Evolutionary conservation across 1,140 invertebrate species (phyloP), one percentile per base, ranked within the genome.

Genomic region (Atta cephalotes): DNA sequence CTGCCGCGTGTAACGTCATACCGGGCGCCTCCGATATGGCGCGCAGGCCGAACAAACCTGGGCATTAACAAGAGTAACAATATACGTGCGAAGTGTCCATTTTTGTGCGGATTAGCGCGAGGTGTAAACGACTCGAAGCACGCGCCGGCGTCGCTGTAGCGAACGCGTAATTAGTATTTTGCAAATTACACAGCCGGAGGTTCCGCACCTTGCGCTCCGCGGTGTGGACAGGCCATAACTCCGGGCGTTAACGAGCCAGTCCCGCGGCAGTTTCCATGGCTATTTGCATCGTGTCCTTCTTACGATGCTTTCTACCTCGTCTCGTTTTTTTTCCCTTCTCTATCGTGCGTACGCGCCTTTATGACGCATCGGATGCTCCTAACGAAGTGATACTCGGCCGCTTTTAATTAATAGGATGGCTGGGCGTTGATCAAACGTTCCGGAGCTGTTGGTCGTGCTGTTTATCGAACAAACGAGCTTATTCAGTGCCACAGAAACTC

Each of bases 381-480:
- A 90, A 90, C 89, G 81, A 90, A 90, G 86, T 90, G 89, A 90
- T 82, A 90, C 86, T 62, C 86, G 76, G 58, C 68, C 79, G 77
- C 86, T 86, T 90, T 90, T 90, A 90, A 90, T 90, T 90, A 90
- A 90, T 90, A 90, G 89, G 81, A 87, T 49, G 77, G 21, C 62
- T 79, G 76, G 77, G 72, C 89, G 88, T 80, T 90, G 89, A 90
- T 90, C 89, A 87, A 90, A 90, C 86, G 89, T 78, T 88, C 80
- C 85, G 68, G 78, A 86, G 86, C 77, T 74, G 56, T 35, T 62
- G 66, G 78, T 63, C 62, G 70, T 53, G 58, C 81, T 88, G 89
- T 86, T 90, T 90, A 88, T 88, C 78, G 89, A 90, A 90, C 86
- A 90, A 90, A 90, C 89, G 86, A 90, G 89, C 81, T 88, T 90